Evolutionary conservation across 2,797 vertebrate genomes (phyloP), one percentile per base, ranked within the genome.

Genomic region (Danio jaintianensis): DNA sequence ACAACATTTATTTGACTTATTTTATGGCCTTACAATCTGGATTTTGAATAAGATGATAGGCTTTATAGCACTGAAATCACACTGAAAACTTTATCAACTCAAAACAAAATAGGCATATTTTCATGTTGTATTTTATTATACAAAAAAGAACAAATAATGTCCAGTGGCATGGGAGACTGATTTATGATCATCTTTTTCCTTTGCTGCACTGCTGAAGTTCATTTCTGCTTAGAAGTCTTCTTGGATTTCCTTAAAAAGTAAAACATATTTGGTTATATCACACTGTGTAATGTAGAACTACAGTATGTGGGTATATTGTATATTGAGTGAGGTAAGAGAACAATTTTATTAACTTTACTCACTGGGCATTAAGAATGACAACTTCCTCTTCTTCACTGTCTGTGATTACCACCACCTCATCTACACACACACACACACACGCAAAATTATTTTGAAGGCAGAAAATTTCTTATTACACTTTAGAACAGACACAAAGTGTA

Each of bases 321-420:
- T 15, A 20, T 36, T 43, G 16, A 64, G 47, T 52, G 8, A 36
- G 40, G 12, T 50, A 38, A 48, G 40, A 29, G 9, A 18, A 38
- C 22, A 64, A 9, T 6, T 29, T 8, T 45, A 20, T 40, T n/a
- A 47, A 53, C 1, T 53, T 8, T 29, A 82, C 82, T 58, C 36
- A 85, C 82, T 16, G 29, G 8, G 80, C 93, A 16, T 96, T 92
- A 73, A 99, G 91, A 85, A 99, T 94, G 75, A 99, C 86, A 70
- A 97, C 95, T 15, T 98, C 97, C 56, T 99, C 98, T 80, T 99
- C 98, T 87, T 99, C 98, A 2, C 95, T 99, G 88, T 98, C 97
- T 0, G 97, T 97, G 81, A 98, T 89, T 11, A 96, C 89, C 40
- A 97, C 93, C 50, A 95, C 91, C 18, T 95, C 93, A 87, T 82